Evolutionary conservation across 2,888 invertebrate genomes (phyloP).

Genomic region (Horisme vitalbata): DNA sequence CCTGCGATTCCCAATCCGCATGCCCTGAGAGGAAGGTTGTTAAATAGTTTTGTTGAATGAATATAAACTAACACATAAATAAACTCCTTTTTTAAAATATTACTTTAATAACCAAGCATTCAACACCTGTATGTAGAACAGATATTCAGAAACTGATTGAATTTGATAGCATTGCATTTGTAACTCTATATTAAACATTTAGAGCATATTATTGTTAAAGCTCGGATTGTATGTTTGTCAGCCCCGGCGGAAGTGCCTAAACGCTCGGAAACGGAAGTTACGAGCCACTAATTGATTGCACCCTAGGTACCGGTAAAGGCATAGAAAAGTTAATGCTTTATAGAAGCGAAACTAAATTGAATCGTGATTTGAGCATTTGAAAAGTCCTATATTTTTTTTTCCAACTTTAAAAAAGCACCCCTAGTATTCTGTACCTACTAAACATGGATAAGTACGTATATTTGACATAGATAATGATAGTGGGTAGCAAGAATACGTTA

Average conservation of each 20-base stretch:
- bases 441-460: too few relatives aligned
- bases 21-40: too few relatives aligned
- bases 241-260: constrained; percentile 75
- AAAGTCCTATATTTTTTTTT: too few relatives aligned
- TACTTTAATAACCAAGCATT: constrained; percentile 1
- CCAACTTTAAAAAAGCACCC: too few relatives aligned
- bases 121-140: constrained; percentile 11
- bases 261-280: constrained; percentile 76
- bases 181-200: constrained; percentile 6
- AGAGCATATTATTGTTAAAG: constrained; percentile 17
- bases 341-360: constrained; percentile 9
- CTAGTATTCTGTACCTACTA: too few relatives aligned
- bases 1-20: too few relatives aligned
- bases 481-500: too few relatives aligned
- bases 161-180: constrained; percentile 13
- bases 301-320: constrained; percentile 36
- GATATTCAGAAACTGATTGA: constrained; percentile 1
- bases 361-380: too few relatives aligned
- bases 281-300: constrained; percentile 76
- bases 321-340: neutral
- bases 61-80: too few relatives aligned
- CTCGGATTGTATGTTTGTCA: constrained; percentile 26
- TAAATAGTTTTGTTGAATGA: too few relatives aligned
- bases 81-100: neutral
- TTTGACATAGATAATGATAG: too few relatives aligned